These are phyloP conservation scores for Lordiphosa stackelbergi DNA, from an alignment of 1,140 invertebrate genomes.

Conservation along the genomic window DNA sequence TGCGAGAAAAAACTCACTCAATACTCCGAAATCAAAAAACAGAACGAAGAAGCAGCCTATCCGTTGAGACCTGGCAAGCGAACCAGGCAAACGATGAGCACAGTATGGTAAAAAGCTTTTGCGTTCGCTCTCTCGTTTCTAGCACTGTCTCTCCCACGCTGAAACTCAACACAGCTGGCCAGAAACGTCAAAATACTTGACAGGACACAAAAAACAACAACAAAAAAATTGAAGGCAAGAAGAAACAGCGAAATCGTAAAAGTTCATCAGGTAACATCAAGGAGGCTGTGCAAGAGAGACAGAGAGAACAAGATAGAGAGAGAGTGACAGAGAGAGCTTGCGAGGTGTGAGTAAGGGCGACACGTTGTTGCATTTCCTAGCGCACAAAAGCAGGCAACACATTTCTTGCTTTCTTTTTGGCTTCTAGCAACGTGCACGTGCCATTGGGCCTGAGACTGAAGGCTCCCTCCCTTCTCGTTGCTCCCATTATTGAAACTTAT, in stretches of 20 bases:
- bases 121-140: constrained; percentile 6
- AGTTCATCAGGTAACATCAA: constrained; percentile 49
- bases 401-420: constrained; percentile 22
- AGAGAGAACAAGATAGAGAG: constrained; percentile 3
- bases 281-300: constrained; percentile 44
- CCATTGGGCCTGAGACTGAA: background rate
- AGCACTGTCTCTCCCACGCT: constrained; percentile 34
- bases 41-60: constrained; percentile 9
- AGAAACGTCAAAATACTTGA: constrained; percentile 65
- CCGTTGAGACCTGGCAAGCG: constrained; percentile 40
- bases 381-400: constrained; percentile 50
- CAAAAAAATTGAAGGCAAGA: constrained; percentile 7
- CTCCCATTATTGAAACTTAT: constrained; percentile 42
- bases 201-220: constrained; percentile 39
- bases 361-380: constrained; percentile 69
- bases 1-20: constrained; percentile 53
- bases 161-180: constrained; percentile 59
- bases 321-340: too few species aligned
- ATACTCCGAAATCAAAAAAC: constrained; percentile 57
- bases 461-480: constrained; percentile 1
- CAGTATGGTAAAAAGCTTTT: constrained; percentile 42
- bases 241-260: constrained; percentile 29
- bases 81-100: constrained; percentile 25
- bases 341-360: constrained; percentile 51
- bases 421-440: constrained; percentile 4